These are phyloP conservation scores for Gymnarchus niloticus DNA, from an alignment of 2,113 vertebrate species.

Conservation along the genomic window DNA sequence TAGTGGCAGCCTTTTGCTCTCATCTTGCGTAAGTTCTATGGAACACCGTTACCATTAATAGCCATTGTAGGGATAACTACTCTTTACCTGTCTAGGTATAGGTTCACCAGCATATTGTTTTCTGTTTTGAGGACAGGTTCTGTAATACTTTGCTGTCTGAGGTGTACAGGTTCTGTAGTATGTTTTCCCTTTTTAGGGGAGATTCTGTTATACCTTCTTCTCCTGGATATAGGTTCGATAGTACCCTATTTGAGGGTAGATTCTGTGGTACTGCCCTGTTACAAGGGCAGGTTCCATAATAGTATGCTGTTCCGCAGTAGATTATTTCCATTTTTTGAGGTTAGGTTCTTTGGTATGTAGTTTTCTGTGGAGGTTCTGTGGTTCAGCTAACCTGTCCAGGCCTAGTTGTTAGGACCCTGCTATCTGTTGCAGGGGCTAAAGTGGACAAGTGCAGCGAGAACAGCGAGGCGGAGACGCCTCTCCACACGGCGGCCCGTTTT, in stretches of 20 bases:
- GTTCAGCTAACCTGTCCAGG: not conserved
- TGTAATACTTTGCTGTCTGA: not conserved
- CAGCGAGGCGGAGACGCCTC: slow-evolving; percentile 76
- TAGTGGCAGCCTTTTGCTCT: not conserved
- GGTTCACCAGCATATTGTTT: too few species aligned
- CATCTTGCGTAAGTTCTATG: not conserved
- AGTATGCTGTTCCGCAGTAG: not conserved
- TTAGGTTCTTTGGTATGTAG: not conserved
- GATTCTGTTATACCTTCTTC: too few species aligned
- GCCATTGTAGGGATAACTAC: not conserved
- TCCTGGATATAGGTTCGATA: too few species aligned
- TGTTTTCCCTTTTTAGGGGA: too few species aligned
- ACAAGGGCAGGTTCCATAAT: too few species aligned
- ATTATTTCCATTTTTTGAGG: not conserved
- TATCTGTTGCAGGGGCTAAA: slow-evolving; percentile 67
- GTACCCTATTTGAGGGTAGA: not conserved
- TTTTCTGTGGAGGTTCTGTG: not conserved
- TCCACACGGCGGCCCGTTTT: slow-evolving; percentile 74
- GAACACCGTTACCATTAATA: not conserved
- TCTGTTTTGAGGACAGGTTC: not conserved
- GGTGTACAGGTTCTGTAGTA: too few species aligned
- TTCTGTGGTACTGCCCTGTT: not conserved
- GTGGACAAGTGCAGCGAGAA: slow-evolving; percentile 75
- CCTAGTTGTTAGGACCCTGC: not conserved
- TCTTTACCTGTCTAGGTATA: not conserved